A percentile compares a stretch with the other conserved stretches of the same genome.
These are phyloP conservation scores for Calameuta filiformis DNA, from an alignment of 2,888 invertebrate species.

Conservation along the genomic window DNA sequence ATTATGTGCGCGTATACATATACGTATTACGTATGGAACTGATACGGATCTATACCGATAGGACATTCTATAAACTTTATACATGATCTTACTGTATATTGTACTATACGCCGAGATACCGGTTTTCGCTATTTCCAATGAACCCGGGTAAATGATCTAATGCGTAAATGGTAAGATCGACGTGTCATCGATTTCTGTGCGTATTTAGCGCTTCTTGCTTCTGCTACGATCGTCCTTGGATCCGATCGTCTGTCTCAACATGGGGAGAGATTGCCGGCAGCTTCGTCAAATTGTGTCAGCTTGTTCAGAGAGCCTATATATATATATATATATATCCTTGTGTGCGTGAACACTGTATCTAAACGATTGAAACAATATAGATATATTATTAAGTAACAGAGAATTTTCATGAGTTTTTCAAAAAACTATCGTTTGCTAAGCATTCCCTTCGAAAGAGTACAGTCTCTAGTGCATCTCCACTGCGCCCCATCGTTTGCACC, in stretches of 20 bases:
- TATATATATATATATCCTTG: no score
- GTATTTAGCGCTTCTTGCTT: neutral
- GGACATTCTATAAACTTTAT: neutral
- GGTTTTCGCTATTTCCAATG: neutral
- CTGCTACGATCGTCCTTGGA: neutral
- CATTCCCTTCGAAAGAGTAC: no score
- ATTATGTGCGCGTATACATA: neutral
- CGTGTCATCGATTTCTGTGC: neutral
- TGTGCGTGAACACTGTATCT: neutral
- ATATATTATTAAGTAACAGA: no score
- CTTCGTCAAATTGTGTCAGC: slow-evolving; percentile 58
- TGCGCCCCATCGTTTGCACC: no score
- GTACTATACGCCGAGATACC: neutral
- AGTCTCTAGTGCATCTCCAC: no score
- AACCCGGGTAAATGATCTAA: neutral
- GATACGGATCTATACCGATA: neutral
- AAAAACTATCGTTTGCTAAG: no score
- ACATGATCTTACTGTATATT: neutral
- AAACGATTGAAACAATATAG: neutral
- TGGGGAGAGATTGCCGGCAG: slow-evolving; percentile 62
- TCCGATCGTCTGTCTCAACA: slow-evolving; percentile 49
- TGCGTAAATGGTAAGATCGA: neutral
- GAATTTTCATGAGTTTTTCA: no score
- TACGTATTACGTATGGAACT: neutral
- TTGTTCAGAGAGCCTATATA: neutral